Evolutionary conservation across 1,140 invertebrate species (phyloP), one percentile per base, ranked within the genome.

Genomic region (Ostrea edulis): DNA sequence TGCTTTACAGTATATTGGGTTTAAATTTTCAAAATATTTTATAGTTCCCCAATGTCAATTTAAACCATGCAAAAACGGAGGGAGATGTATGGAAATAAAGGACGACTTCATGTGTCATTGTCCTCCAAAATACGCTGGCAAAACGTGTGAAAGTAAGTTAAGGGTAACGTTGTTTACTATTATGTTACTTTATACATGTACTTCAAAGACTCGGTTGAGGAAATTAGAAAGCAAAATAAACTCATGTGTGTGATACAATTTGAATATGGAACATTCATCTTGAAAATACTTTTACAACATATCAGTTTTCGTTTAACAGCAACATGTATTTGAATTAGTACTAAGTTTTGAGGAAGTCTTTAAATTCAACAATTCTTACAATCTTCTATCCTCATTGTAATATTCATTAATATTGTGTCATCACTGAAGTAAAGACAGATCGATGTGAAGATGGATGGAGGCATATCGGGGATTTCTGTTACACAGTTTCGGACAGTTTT

Each of bases 21-120:
- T 44, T 5, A 44, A 44, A 44, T 44, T 44, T 44, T 17, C n/a
- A n/a, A 62, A 62, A 62, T n/a, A 62, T 20, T 20, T 62, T 62
- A 17, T 62, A 77, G 68, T 77, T 77, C 29, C 68, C 25, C 68
- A 77, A 29, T 77, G 68, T 77, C 68, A 77, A 14, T 77, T 35
- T 11, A 8, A 77, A 12, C 68, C 68, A 0, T 77, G 68, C 29
- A 77, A 77, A 77, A 77, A 77, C 29, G 68, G 68, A 25, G 68
- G 25, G 1, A 77, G 8, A 1, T 77, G 68, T 35, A 77, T 77
- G 9, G 68, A 77, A 29, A 12, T 77, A 9, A 77, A 77, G 14
- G 29, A 77, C 11, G 68, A 77, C 29, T 77, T 77, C 29, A 77
- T 77, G 68, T 77, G 68, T 12, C 68, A 17, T 12, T 77, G 68